A percentile compares a stretch with the other conserved stretches of the same genome.
phyloP scores from a whole-genome alignment of 2,113 vertebrate genomes.

The Aegypius monachus region DNA sequence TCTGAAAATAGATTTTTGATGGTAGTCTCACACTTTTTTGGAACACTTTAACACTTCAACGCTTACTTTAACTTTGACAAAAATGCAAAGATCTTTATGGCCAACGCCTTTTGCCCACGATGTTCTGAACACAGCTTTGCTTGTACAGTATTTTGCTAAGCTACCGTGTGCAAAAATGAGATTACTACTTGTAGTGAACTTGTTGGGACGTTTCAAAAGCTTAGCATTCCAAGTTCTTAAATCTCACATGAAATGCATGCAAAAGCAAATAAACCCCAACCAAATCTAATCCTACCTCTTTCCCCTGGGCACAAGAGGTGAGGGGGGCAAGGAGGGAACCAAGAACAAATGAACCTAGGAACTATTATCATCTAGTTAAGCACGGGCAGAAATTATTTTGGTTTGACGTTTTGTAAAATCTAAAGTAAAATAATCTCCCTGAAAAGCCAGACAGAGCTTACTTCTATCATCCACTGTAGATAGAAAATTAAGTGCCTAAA shows the following conservation, averaged over 20 bases:
- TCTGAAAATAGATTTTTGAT: not conserved
- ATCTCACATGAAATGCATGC: not conserved
- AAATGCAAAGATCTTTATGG: not conserved
- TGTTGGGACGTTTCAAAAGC: not conserved
- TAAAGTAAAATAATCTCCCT: not conserved
- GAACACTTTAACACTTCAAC: not conserved
- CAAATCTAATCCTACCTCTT: not conserved
- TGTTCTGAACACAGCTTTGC: not conserved
- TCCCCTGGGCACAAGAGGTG: not conserved
- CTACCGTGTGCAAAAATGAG: not conserved
- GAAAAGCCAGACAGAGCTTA: not conserved
- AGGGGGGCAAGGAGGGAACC: not conserved
- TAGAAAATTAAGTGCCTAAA: accelerated
- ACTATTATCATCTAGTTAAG: not conserved
- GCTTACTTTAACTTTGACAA: not conserved
- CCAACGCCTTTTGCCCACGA: not conserved
- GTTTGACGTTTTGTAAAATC: too few relatives aligned
- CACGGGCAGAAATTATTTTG: not conserved
- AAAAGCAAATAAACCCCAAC: not conserved
- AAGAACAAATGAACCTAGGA: not conserved
- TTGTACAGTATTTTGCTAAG: not conserved
- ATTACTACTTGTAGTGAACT: not conserved
- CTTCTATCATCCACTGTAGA: not conserved
- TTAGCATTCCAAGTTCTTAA: not conserved
- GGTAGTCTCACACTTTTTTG: not conserved